A percentile compares a stretch with the other conserved stretches of the same genome.
Evolutionary conservation across 2,113 vertebrate genomes (phyloP).

Genomic region (Gadus chalcogrammus): DNA sequence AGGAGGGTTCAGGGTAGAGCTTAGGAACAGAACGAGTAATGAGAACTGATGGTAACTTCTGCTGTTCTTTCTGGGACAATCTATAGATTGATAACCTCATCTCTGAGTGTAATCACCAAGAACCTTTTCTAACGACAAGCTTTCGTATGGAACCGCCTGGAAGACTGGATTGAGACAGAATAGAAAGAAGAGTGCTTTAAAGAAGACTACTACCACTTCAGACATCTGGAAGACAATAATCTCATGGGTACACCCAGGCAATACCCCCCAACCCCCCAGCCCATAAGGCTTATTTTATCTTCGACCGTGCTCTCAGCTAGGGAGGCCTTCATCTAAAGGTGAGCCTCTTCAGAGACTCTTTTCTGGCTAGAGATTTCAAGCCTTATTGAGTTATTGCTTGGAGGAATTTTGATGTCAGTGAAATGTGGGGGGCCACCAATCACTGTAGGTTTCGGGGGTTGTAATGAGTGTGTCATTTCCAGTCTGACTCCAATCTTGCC

Average conservation of each 20-base stretch:
- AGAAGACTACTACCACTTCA: constrained; percentile 30
- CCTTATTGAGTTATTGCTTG: constrained; percentile 19
- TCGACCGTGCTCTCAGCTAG: constrained; percentile 18
- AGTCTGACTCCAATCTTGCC: constrained; percentile 5
- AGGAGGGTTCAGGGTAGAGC: too few species aligned
- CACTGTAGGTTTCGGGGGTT: constrained; percentile 3
- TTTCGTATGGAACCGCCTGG: too few species aligned
- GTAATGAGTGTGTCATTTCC: not conserved
- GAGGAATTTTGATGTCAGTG: not conserved
- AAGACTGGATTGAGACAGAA: constrained; percentile 22
- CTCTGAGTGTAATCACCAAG: too few species aligned
- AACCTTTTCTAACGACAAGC: too few species aligned
- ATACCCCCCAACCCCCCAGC: constrained; percentile 21
- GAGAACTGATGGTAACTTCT: too few species aligned
- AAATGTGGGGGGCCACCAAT: constrained; percentile 2
- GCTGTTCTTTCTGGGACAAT: too few species aligned
- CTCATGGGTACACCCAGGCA: constrained; percentile 51
- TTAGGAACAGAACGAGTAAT: too few species aligned
- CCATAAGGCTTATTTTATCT: constrained; percentile 34
- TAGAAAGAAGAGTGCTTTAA: constrained; percentile 32
- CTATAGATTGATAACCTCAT: too few species aligned
- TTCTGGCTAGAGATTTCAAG: constrained; percentile 26
- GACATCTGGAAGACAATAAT: constrained; percentile 43
- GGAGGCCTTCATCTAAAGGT: constrained; percentile 29
- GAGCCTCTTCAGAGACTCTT: constrained; percentile 10